Percentiles rank a stretch among this genome's conserved stretches.
These are phyloP conservation scores for Periplaneta americana DNA, from an alignment of 1,140 invertebrate genomes.

Conservation along the genomic window DNA sequence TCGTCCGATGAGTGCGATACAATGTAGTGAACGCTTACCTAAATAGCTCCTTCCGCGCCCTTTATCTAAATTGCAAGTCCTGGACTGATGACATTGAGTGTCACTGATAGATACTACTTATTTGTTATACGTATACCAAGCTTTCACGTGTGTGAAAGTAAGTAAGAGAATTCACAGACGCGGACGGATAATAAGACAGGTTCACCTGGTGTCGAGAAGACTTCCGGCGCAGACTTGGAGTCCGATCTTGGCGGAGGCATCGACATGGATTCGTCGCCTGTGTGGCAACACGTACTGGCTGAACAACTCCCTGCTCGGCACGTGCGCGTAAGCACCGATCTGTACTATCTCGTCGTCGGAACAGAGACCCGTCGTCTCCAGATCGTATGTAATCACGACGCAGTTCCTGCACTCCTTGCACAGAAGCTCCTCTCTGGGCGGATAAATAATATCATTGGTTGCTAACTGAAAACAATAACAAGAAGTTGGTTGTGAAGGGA, in stretches of 20 bases:
- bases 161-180: no score
- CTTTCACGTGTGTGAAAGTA: no score
- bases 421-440: background rate
- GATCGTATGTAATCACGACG: background rate
- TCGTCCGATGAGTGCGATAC: no score
- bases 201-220: background rate
- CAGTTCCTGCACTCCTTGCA: background rate
- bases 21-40: no score
- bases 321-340: background rate
- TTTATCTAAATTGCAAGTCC: no score
- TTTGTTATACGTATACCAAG: no score
- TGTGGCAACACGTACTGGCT: background rate
- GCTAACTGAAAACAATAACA: background rate
- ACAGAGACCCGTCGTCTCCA: background rate
- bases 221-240: background rate
- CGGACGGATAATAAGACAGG: no score
- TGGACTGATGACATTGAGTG: no score
- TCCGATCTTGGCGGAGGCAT: background rate
- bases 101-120: no score
- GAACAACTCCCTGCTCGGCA: background rate
- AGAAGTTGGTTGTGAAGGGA: no score
- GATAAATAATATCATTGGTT: background rate
- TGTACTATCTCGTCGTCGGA: background rate
- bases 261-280: background rate
- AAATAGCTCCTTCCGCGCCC: no score